Evolutionary conservation across 1,140 invertebrate genomes (phyloP).

Genomic region (Limonius californicus): DNA sequence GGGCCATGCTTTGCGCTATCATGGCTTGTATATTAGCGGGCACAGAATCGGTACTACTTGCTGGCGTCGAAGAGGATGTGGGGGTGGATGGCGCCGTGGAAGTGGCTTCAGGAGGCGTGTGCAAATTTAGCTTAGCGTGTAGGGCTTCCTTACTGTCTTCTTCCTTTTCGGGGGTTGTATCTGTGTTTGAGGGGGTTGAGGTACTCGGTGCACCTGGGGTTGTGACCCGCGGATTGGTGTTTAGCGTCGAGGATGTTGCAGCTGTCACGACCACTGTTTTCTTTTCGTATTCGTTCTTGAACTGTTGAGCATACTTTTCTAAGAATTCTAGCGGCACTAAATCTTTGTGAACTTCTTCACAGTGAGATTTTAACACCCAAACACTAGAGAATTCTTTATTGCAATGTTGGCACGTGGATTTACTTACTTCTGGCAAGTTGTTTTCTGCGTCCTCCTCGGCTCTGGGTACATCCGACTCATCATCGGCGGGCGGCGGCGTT

Average conservation of each 20-base stretch:
- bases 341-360: slow-evolving; percentile 91
- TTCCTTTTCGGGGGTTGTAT: slow-evolving; percentile 18
- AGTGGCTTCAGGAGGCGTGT: slow-evolving; percentile 52
- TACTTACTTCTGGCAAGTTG: slow-evolving; percentile 64
- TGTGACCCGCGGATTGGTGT: slow-evolving; percentile 56
- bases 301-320: slow-evolving; percentile 88
- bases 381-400: slow-evolving; percentile 93
- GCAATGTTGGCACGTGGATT: slow-evolving; percentile 84
- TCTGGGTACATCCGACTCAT: slow-evolving; percentile 54
- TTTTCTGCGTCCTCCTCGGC: slow-evolving; percentile 51
- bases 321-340: slow-evolving; percentile 84
- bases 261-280: slow-evolving; percentile 68
- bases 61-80: slow-evolving; percentile 58
- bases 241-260: slow-evolving; percentile 54
- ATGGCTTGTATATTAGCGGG: slow-evolving; percentile 50
- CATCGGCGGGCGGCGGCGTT: slow-evolving; percentile 41
- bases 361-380: slow-evolving; percentile 93
- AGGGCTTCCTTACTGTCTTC: slow-evolving; percentile 44
- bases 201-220: slow-evolving; percentile 48
- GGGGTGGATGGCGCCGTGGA: slow-evolving; percentile 60
- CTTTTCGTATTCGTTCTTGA: slow-evolving; percentile 81
- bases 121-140: slow-evolving; percentile 47
- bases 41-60: slow-evolving; percentile 59
- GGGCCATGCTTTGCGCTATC: slow-evolving; percentile 49
- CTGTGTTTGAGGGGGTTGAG: slow-evolving; percentile 24